phyloP scores from a whole-genome alignment of 2,113 vertebrate genomes.

The Oncorhynchus masou region DNA sequence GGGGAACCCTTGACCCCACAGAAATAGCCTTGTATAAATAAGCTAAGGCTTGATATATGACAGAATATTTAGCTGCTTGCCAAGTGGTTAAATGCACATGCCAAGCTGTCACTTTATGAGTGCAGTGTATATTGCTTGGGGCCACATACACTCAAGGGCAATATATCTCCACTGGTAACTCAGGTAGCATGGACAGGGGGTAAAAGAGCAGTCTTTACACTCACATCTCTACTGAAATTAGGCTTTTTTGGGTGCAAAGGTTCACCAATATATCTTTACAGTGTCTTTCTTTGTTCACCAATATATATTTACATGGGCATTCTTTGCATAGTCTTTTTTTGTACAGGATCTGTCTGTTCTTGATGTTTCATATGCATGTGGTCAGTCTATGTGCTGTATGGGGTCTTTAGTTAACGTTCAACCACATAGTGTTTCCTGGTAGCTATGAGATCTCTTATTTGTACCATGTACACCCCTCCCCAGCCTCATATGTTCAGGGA shows the following conservation, averaged over 20 bases:
- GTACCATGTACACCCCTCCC: background rate
- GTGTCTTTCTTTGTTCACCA: too few relatives aligned
- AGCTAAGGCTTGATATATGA: conserved; percentile 27
- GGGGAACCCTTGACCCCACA: conserved; percentile 29
- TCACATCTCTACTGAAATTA: background rate
- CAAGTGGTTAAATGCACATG: conserved; percentile 36
- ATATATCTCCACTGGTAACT: conserved; percentile 33
- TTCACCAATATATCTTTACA: too few relatives aligned
- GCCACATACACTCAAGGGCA: conserved; percentile 39
- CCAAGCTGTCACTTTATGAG: conserved; percentile 48
- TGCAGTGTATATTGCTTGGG: conserved; percentile 12
- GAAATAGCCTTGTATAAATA: conserved; percentile 35
- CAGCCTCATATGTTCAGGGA: conserved; percentile 7
- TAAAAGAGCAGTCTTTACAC: conserved; percentile 1
- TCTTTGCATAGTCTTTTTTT: background rate
- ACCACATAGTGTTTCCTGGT: background rate
- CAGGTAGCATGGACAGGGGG: conserved; percentile 34
- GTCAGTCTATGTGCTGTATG: background rate
- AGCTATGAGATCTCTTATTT: background rate
- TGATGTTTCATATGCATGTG: background rate
- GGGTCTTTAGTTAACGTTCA: background rate
- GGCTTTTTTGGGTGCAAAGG: background rate
- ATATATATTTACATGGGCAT: too few relatives aligned
- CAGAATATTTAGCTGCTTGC: conserved; percentile 21
- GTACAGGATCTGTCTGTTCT: background rate